A percentile compares a stretch with the other conserved stretches of the same genome.
These are phyloP conservation scores for Salvator merianae DNA, from an alignment of 2,113 vertebrate species.

Conservation along the genomic window DNA sequence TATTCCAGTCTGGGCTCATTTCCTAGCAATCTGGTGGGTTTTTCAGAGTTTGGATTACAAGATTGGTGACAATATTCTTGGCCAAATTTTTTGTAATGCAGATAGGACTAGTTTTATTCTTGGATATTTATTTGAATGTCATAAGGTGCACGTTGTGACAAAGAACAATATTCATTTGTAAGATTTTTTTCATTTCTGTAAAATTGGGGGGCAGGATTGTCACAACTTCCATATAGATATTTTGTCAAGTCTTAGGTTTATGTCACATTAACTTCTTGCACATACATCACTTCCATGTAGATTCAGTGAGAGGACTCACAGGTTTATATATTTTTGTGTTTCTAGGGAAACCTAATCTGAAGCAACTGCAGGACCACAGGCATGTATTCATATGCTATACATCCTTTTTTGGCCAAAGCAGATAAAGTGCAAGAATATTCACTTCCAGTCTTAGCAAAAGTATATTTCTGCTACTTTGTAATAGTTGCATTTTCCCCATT, in stretches of 20 bases:
- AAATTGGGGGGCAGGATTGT: background rate
- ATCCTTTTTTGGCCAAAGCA: background rate
- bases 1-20: constrained; percentile 26
- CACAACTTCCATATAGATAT: constrained; percentile 25
- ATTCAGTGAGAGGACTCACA: background rate
- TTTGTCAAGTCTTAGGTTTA: background rate
- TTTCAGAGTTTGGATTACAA: constrained; percentile 26
- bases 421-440: background rate
- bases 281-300: background rate
- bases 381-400: background rate
- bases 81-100: constrained; percentile 23
- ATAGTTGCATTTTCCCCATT: background rate
- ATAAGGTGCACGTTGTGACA: constrained; percentile 19
- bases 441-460: background rate
- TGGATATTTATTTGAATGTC: constrained; percentile 27
- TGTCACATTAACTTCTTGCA: background rate
- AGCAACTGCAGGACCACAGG: background rate
- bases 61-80: constrained; percentile 34
- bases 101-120: background rate
- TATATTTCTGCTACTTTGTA: background rate
- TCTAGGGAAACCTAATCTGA: background rate
- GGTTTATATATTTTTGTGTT: background rate
- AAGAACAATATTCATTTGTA: background rate
- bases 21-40: constrained; percentile 35
- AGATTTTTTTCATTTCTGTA: constrained; percentile 21